Percentiles rank a stretch among this genome's conserved stretches.
phyloP scores from a whole-genome alignment of 2,113 vertebrate genomes.

The Ceyx melanurus region DNA sequence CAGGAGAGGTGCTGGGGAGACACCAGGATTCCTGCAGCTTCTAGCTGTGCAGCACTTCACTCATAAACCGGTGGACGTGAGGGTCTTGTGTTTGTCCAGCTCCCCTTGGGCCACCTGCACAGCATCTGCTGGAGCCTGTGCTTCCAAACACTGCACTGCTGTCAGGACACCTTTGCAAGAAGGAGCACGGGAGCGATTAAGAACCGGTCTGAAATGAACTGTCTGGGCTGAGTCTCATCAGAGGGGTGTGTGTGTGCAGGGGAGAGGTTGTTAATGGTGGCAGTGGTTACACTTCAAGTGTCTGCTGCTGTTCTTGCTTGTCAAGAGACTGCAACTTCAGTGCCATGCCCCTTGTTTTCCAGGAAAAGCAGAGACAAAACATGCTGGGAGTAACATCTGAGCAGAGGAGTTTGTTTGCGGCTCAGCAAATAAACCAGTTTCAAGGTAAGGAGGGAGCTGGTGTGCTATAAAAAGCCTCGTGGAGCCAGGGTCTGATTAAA shows the following conservation, averaged over 20 bases:
- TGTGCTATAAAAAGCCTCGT: neutral
- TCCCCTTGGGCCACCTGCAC: neutral
- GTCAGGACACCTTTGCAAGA: neutral
- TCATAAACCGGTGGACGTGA: neutral
- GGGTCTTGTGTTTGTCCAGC: neutral
- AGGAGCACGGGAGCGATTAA: neutral
- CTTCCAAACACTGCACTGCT: neutral
- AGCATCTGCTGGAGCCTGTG: neutral
- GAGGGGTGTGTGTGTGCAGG: neutral
- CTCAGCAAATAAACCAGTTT: conserved; percentile 83
- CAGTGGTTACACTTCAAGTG: neutral
- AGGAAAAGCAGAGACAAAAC: conserved; percentile 85
- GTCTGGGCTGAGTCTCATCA: neutral
- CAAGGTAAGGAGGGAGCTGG: conserved; percentile 76
- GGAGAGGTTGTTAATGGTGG: neutral
- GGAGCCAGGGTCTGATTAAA: neutral
- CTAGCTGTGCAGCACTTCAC: neutral
- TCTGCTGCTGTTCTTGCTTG: neutral
- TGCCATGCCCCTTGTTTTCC: conserved; percentile 55
- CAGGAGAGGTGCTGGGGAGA: neutral
- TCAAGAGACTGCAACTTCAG: neutral
- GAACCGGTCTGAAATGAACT: neutral
- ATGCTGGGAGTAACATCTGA: conserved; percentile 77
- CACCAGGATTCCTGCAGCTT: neutral
- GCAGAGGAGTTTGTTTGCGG: conserved; percentile 63